phyloP scores from a whole-genome alignment of 2,888 invertebrate species.

The Hipparchia sbordonii region DNA sequence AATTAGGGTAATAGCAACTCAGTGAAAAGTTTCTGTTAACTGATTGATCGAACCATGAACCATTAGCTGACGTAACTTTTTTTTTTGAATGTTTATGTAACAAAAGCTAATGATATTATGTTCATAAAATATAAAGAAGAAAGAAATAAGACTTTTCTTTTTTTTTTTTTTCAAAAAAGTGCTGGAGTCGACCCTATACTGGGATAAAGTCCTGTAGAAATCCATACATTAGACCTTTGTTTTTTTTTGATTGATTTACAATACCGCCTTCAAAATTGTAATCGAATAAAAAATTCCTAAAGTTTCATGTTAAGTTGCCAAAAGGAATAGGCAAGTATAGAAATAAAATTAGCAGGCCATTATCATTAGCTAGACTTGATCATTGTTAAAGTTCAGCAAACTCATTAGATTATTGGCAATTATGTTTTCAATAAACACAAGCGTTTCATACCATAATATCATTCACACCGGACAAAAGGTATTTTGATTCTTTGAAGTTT shows the following conservation, averaged over 20 bases:
- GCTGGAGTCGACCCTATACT: too few species aligned
- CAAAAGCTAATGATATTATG: not conserved
- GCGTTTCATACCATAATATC: not conserved
- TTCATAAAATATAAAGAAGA: not conserved
- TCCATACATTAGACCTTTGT: too few species aligned
- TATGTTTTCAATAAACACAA: not conserved
- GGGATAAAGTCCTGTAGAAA: too few species aligned
- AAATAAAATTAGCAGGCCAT: not conserved
- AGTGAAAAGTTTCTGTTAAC: conserved; percentile 8
- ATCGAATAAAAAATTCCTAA: not conserved
- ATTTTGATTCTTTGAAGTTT: conserved; percentile 1
- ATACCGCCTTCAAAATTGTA: too few species aligned
- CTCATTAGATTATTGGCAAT: not conserved
- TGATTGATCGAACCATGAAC: conserved; percentile 10
- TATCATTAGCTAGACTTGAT: not conserved
- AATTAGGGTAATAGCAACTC: conserved; percentile 14
- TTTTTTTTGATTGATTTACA: too few species aligned
- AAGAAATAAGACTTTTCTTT: too few species aligned
- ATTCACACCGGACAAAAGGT: not conserved
- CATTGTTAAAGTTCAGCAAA: not conserved
- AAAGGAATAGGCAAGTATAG: not conserved
- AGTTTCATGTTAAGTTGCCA: not conserved
- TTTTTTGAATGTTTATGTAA: not conserved
- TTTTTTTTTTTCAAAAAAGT: too few species aligned
- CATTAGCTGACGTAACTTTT: not conserved